A percentile compares a stretch with the other conserved stretches of the same genome.
These are phyloP conservation scores for Microcebus griseorufus DNA, from an alignment of 2,113 vertebrate species.

Conservation along the genomic window DNA sequence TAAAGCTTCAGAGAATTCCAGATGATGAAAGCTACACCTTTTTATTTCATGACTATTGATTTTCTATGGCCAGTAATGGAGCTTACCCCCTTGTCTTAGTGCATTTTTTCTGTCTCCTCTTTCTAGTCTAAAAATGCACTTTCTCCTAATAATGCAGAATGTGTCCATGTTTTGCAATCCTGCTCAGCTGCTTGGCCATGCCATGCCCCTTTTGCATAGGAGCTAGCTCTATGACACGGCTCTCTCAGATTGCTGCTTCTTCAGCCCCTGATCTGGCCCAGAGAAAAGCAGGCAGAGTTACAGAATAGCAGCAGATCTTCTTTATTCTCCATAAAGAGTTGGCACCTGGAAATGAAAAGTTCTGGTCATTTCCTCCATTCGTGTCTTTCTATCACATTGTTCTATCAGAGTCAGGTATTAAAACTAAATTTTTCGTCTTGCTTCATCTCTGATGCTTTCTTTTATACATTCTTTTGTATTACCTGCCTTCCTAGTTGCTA, in stretches of 20 bases:
- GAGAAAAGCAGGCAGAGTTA: background rate
- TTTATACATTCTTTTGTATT: background rate
- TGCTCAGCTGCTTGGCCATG: background rate
- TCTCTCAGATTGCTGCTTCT: background rate
- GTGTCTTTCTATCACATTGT: background rate
- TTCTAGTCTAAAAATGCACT: background rate
- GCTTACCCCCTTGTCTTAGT: background rate
- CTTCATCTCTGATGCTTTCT: background rate
- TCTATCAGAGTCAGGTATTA: background rate
- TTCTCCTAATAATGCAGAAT: background rate
- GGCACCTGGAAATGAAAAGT: background rate
- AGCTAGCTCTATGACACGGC: background rate
- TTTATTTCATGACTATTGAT: background rate
- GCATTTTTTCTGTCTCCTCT: background rate
- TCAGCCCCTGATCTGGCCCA: background rate
- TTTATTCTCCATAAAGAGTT: background rate
- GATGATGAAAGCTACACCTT: background rate
- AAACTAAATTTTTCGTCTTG: conserved; percentile 21
- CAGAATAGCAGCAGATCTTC: background rate
- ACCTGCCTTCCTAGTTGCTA: background rate
- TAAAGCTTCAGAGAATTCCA: background rate
- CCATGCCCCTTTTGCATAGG: fast-evolving
- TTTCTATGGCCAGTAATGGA: background rate
- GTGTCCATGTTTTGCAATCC: fast-evolving
- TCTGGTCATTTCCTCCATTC: background rate